A percentile compares a stretch with the other conserved stretches of the same genome.
Evolutionary conservation across 2,797 vertebrate species (phyloP).

Genomic region (Acanthornis magna): DNA sequence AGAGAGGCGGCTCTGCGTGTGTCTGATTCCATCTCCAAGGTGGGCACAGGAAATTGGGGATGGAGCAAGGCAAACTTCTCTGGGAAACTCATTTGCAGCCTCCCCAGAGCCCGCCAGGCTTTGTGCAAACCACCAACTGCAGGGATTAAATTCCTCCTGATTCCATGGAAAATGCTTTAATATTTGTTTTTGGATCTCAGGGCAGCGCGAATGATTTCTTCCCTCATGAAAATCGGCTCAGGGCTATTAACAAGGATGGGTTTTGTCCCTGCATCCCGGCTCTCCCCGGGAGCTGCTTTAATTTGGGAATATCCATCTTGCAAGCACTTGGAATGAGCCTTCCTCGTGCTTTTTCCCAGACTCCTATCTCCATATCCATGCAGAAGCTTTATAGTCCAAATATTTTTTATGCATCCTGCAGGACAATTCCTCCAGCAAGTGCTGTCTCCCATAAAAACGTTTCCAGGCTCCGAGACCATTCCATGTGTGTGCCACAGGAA

Average conservation of each 20-base stretch:
- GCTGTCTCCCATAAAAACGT: not conserved
- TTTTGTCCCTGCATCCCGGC: not conserved
- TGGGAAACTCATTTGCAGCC: constrained; percentile 4
- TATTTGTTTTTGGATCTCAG: not conserved
- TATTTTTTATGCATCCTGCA: not conserved
- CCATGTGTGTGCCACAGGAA: not conserved
- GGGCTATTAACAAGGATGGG: not conserved
- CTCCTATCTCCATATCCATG: not conserved
- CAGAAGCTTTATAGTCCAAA: not conserved
- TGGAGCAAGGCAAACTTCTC: not conserved
- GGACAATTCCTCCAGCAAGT: not conserved
- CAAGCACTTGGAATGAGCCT: not conserved
- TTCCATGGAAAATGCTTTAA: not conserved
- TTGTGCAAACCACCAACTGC: not conserved
- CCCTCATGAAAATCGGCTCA: not conserved
- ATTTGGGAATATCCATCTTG: not conserved
- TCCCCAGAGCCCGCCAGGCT: not conserved
- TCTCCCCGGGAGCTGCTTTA: not conserved
- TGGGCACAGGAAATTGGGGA: constrained; percentile 35
- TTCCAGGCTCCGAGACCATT: not conserved
- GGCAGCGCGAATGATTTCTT: not conserved
- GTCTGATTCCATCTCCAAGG: constrained; percentile 10
- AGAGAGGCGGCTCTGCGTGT: constrained; percentile 13
- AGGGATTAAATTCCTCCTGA: not conserved
- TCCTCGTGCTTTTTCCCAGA: not conserved